Evolutionary conservation across 2,888 invertebrate species (phyloP).

Genomic region (Cynaeus angustus): DNA sequence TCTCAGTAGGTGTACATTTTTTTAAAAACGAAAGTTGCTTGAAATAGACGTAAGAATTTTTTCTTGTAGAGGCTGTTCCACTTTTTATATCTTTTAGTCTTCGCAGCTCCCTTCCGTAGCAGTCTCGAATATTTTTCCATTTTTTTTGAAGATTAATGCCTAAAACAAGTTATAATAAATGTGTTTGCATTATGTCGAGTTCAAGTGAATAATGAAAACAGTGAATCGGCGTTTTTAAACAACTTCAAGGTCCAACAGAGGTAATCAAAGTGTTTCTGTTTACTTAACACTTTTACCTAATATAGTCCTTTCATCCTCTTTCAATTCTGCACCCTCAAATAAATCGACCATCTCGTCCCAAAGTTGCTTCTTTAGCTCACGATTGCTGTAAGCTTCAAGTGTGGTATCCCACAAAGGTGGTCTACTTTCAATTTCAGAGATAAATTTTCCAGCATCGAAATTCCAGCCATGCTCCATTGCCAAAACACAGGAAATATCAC

Average conservation of each 20-base stretch:
- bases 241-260: too few species aligned
- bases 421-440: not conserved
- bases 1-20: not conserved
- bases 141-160: slow-evolving; percentile 5
- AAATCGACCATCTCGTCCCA: not conserved
- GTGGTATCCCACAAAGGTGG: not conserved
- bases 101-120: not conserved
- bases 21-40: not conserved
- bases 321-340: not conserved
- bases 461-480: not conserved
- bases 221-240: too few species aligned
- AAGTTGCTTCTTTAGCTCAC: not conserved
- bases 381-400: not conserved
- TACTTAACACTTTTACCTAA: not conserved
- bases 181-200: too few species aligned
- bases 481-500: not conserved
- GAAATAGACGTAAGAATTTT: slow-evolving; percentile 5
- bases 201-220: too few species aligned
- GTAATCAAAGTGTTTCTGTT: too few species aligned
- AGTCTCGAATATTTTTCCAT: slow-evolving; percentile 17
- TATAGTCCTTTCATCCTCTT: not conserved
- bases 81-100: slow-evolving; percentile 3
- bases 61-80: not conserved
- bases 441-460: not conserved
- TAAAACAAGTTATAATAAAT: not conserved